Percentiles rank a stretch among this genome's conserved stretches.
Evolutionary conservation across 2,113 vertebrate species (phyloP).

Genomic region (Etheostoma spectabile): DNA sequence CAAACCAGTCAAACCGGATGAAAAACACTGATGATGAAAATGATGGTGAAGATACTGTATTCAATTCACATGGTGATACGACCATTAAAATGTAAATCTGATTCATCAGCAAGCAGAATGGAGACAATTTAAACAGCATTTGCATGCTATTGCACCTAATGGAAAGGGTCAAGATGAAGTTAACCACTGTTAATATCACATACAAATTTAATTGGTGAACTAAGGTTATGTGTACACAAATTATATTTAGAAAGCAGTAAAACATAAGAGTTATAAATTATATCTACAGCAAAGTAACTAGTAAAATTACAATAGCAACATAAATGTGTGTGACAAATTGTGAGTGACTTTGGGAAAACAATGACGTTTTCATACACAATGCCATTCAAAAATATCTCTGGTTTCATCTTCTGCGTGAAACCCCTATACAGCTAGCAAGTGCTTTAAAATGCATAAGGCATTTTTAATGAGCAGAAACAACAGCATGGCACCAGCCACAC

Average conservation of each 20-base stretch:
- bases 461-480: conserved; percentile 55
- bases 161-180: neutral
- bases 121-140: neutral
- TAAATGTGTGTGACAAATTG: neutral
- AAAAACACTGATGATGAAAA: conserved; percentile 4
- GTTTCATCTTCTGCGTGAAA: conserved; percentile 12
- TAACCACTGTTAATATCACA: neutral
- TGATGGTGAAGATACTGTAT: neutral
- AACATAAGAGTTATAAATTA: neutral
- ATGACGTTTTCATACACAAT: neutral
- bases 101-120: neutral
- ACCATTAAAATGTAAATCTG: neutral
- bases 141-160: neutral
- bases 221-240: neutral
- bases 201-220: neutral
- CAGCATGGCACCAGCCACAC: conserved; percentile 29
- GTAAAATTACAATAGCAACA: neutral
- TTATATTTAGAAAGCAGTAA: neutral
- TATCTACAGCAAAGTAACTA: neutral
- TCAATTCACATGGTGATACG: conserved; percentile 10
- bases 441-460: conserved; percentile 51
- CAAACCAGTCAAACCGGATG: neutral
- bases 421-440: neutral
- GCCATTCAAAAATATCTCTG: neutral
- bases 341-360: neutral